Conservation (phyloP, 2,797 vertebrate species). For the Alfaro cultratus region DNA sequence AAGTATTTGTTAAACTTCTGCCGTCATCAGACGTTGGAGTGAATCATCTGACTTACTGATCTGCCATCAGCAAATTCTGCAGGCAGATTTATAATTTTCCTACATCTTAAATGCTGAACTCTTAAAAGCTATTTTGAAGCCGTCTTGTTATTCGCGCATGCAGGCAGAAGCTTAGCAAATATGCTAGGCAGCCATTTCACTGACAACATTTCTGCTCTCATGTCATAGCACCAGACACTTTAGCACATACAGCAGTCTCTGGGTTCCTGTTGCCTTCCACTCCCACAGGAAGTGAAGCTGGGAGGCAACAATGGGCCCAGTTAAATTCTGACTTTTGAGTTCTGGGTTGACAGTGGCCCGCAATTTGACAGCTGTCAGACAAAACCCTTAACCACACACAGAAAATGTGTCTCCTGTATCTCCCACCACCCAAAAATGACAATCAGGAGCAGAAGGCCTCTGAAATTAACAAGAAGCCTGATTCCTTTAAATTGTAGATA, state of each 20-base stretch:
- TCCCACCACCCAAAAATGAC: slow-evolving; percentile 78
- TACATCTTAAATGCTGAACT: slow-evolving; percentile 3
- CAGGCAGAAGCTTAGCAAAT: slow-evolving; percentile 85
- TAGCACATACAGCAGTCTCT: slow-evolving; percentile 70
- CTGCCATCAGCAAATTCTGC: slow-evolving; percentile 47
- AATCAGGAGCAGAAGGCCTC: slow-evolving; percentile 42
- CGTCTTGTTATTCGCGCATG: slow-evolving; percentile 40
- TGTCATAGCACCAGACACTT: slow-evolving; percentile 72
- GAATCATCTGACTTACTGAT: slow-evolving; percentile 12
- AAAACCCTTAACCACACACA: slow-evolving; percentile 67
- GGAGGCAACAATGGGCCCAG: slow-evolving; percentile 73
- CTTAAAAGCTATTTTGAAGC: slow-evolving; percentile 17
- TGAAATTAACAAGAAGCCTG: slow-evolving; percentile 35
- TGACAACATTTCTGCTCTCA: slow-evolving; percentile 79
- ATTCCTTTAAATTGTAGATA: slow-evolving; percentile 46
- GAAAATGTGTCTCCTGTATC: slow-evolving; percentile 58
- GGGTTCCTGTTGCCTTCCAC: slow-evolving; percentile 76
- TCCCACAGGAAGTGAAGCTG: slow-evolving; percentile 73
- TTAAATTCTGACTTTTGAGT: slow-evolving; percentile 58
- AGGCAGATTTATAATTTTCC: slow-evolving; percentile 37
- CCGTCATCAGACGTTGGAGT: slow-evolving; percentile 42
- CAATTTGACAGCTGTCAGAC: slow-evolving; percentile 49
- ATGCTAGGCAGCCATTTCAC: slow-evolving; percentile 77
- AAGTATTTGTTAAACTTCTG: slow-evolving; percentile 85
- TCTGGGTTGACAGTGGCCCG: slow-evolving; percentile 51